These are phyloP conservation scores for Mactromeris polynyma DNA, from an alignment of 2,888 invertebrate genomes.

Conservation along the genomic window DNA sequence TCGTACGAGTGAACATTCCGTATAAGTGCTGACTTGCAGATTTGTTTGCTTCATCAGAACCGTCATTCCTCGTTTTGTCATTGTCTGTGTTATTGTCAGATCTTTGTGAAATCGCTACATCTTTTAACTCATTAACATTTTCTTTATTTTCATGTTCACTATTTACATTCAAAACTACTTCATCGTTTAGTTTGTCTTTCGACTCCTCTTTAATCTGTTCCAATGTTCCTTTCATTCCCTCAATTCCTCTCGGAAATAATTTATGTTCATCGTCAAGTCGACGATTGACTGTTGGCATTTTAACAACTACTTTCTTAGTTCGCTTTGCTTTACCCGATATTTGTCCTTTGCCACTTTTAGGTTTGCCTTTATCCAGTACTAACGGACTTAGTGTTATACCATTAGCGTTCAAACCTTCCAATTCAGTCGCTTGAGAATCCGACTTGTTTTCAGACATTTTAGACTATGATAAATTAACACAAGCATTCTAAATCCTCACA, in stretches of 20 bases:
- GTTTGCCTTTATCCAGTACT: constrained; percentile 2
- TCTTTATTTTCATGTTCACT: constrained; percentile 13
- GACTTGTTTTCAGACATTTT: constrained; percentile 35
- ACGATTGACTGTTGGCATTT: constrained; percentile 29
- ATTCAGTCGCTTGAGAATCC: constrained; percentile 36
- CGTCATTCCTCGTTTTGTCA: background rate
- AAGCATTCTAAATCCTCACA: background rate
- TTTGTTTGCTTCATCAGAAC: background rate
- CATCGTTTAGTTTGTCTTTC: background rate
- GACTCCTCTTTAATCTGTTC: constrained; percentile 39
- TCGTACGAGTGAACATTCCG: constrained; percentile 48
- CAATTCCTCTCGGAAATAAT: constrained; percentile 32
- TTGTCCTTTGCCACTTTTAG: constrained; percentile 5
- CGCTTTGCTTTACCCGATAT: constrained; percentile 14
- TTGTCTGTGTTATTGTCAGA: background rate
- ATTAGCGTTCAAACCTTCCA: constrained; percentile 24
- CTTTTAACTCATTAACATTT: background rate
- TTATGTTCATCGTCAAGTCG: constrained; percentile 26
- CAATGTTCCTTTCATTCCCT: constrained; percentile 25
- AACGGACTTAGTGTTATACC: background rate
- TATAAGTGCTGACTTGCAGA: constrained; percentile 34
- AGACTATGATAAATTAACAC: background rate
- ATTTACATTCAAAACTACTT: background rate
- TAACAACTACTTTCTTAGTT: constrained; percentile 34
- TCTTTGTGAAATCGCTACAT: background rate